Conservation (phyloP, 2,888 invertebrate species). For the Tenodera sinensis region DNA sequence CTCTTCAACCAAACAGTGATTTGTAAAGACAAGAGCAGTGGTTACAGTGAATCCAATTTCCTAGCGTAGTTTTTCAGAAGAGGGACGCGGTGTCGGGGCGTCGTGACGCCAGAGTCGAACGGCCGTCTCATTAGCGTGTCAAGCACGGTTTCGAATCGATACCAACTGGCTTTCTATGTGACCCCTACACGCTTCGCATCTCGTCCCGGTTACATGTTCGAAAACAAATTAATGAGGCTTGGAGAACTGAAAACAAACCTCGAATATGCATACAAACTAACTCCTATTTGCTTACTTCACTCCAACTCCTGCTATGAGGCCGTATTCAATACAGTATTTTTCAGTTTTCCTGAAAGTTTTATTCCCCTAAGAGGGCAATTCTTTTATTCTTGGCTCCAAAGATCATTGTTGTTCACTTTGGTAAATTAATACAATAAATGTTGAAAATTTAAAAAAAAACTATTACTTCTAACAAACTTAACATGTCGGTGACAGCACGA, state of each 20-base stretch:
- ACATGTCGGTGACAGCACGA: no score
- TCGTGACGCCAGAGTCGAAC: not conserved
- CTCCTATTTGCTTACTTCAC: no score
- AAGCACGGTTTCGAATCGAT: not conserved
- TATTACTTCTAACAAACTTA: no score
- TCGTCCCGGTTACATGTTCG: not conserved
- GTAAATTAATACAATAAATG: no score
- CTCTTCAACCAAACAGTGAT: not conserved
- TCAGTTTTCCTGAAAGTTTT: no score
- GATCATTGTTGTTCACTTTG: no score
- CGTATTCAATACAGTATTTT: no score
- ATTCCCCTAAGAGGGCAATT: no score
- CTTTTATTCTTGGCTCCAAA: no score
- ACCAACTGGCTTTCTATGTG: not conserved
- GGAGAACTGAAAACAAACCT: not conserved
- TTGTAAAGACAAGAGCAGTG: not conserved
- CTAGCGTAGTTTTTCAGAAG: not conserved
- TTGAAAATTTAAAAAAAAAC: no score
- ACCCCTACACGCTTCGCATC: not conserved
- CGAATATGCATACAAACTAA: no score
- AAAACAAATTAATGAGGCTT: not conserved
- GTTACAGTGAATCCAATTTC: not conserved
- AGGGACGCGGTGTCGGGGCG: not conserved
- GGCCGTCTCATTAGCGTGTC: not conserved
- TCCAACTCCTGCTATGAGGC: no score